These are phyloP conservation scores for Oxygymnocypris stewartii DNA, from an alignment of 2,113 vertebrate genomes.

Conservation along the genomic window DNA sequence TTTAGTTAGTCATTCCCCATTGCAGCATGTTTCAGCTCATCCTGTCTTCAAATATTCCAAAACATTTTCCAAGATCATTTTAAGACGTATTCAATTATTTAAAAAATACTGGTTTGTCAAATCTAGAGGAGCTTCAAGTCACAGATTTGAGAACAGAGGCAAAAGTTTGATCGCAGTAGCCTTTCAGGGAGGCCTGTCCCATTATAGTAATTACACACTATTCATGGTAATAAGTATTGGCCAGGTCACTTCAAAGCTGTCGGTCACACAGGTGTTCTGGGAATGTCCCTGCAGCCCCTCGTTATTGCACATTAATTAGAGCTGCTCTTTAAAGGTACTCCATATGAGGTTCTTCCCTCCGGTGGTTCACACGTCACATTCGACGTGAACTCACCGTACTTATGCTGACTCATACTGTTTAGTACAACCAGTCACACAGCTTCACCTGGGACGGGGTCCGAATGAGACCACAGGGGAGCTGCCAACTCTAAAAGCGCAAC, in stretches of 20 bases:
- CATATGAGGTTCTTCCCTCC: conserved; percentile 59
- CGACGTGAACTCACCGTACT: conserved; percentile 17
- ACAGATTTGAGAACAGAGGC: neutral
- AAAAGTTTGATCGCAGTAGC: neutral
- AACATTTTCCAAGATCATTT: neutral
- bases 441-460: conserved; percentile 38
- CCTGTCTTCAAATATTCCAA: no score
- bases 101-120: neutral
- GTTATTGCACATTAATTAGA: conserved; percentile 79
- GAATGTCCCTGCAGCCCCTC: conserved; percentile 76
- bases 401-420: conserved; percentile 51
- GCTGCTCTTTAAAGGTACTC: conserved; percentile 47
- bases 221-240: conserved; percentile 52
- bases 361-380: conserved; percentile 54
- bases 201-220: conserved; percentile 71
- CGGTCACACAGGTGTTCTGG: conserved; percentile 81
- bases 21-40: neutral
- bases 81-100: neutral
- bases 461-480: conserved; percentile 45
- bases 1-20: neutral
- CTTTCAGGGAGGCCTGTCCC: conserved; percentile 49
- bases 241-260: conserved; percentile 72
- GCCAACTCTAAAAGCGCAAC: conserved; percentile 41
- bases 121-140: neutral
- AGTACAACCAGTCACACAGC: conserved; percentile 31